phyloP scores from a whole-genome alignment of 2,888 invertebrate genomes.

The Clanis bilineata region DNA sequence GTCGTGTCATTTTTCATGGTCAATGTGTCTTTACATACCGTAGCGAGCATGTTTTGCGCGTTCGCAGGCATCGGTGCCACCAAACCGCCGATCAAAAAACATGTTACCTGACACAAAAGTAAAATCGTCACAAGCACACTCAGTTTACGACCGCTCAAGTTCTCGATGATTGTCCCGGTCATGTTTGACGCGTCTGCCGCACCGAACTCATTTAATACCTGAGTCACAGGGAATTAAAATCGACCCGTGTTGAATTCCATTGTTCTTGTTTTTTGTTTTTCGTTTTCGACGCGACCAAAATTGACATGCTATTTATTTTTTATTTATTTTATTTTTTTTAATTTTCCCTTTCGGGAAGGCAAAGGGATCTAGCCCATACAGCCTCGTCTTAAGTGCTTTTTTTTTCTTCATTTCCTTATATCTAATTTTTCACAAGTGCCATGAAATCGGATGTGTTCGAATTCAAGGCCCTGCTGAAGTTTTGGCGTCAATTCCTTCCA shows the following conservation, averaged over 20 bases:
- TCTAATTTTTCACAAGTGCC: no score
- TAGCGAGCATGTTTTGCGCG: constrained; percentile 89
- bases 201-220: constrained; percentile 35
- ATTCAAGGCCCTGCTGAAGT: no score
- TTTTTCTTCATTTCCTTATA: no score
- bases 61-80: constrained; percentile 95
- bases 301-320: no score
- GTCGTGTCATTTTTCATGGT: constrained; percentile 84
- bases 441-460: no score
- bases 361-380: no score
- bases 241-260: constrained; percentile 57
- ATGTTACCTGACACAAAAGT: constrained; percentile 90
- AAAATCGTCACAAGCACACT: constrained; percentile 90
- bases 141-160: constrained; percentile 96
- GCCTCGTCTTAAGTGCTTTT: no score
- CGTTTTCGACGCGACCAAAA: constrained; percentile 46
- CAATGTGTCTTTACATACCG: constrained; percentile 89
- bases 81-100: constrained; percentile 95
- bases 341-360: no score
- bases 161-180: constrained; percentile 98
- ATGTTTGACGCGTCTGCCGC: constrained; percentile 67
- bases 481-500: no score
- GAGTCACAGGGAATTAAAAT: constrained; percentile 40
- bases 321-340: no score
- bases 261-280: constrained; percentile 66